A percentile compares a stretch with the other conserved stretches of the same genome.
Conservation (phyloP, 2,797 vertebrate genomes). For the Sebastes glaucus region DNA sequence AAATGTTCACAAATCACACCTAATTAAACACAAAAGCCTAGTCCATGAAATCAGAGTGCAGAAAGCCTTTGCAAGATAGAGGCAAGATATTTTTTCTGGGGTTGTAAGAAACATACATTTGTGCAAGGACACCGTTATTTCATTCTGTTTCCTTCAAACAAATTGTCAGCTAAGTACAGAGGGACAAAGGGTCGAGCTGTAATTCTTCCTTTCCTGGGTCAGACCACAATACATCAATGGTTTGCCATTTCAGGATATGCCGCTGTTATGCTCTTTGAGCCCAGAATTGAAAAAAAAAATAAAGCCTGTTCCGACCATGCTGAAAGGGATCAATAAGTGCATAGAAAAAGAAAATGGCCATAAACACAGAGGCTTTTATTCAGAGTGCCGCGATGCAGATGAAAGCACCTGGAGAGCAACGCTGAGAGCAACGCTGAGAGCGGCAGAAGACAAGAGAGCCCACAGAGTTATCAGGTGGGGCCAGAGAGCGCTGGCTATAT, state of each 20-base stretch:
- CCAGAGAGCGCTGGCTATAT: slow-evolving; percentile 37
- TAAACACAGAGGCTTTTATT: slow-evolving; percentile 69
- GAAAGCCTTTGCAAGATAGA: slow-evolving; percentile 39
- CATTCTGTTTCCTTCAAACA: slow-evolving; percentile 30
- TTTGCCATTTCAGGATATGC: slow-evolving; percentile 62
- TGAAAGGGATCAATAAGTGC: slow-evolving; percentile 68
- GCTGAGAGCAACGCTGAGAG: slow-evolving; percentile 41
- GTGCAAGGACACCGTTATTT: slow-evolving; percentile 36
- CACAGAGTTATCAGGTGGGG: slow-evolving; percentile 61
- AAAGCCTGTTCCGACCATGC: slow-evolving; percentile 29
- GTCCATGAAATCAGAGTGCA: slow-evolving; percentile 51
- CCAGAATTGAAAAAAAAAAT: slow-evolving; percentile 31
- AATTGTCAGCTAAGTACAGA: slow-evolving; percentile 29
- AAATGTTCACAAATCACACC: slow-evolving; percentile 69
- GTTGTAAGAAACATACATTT: slow-evolving; percentile 19
- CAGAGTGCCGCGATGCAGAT: slow-evolving; percentile 53
- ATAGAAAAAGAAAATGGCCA: slow-evolving; percentile 56
- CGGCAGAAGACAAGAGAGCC: slow-evolving; percentile 35
- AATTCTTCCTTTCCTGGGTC: slow-evolving; percentile 47
- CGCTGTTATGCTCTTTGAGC: slow-evolving; percentile 49
- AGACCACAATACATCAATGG: slow-evolving; percentile 57
- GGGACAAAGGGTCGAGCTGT: slow-evolving; percentile 39
- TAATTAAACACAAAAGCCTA: slow-evolving; percentile 69
- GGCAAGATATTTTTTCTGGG: slow-evolving; percentile 1
- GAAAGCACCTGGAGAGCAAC: slow-evolving; percentile 63